phyloP scores from a whole-genome alignment of 2,888 invertebrate species.

The Lacanobia oleracea region DNA sequence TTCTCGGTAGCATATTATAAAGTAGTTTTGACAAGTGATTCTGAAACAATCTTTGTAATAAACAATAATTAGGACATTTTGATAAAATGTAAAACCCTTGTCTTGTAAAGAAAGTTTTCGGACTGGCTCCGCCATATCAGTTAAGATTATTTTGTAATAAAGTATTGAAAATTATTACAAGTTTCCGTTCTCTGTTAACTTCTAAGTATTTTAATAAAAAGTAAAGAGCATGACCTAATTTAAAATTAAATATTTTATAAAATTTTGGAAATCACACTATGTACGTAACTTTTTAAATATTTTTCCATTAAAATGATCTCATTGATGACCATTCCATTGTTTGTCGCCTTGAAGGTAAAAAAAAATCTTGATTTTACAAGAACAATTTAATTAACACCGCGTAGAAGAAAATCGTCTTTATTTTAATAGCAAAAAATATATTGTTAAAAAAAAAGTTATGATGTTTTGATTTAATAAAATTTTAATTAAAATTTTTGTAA shows the following conservation, averaged over 20 bases:
- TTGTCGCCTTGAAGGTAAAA: constrained; percentile 30
- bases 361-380: constrained; percentile 15
- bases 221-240: constrained; percentile 59
- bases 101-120: constrained; percentile 48
- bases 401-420: constrained; percentile 25
- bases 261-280: constrained; percentile 55
- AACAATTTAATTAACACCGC: constrained; percentile 5
- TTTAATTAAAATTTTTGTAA: too few relatives aligned
- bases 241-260: constrained; percentile 31
- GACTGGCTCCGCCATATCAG: constrained; percentile 62
- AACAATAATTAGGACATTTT: constrained; percentile 59
- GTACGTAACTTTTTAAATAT: constrained; percentile 47
- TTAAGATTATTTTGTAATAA: constrained; percentile 50
- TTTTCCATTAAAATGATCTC: constrained; percentile 65
- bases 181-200: constrained; percentile 42
- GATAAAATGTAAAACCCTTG: constrained; percentile 55
- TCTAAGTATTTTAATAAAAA: constrained; percentile 52
- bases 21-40: constrained; percentile 59
- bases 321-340: constrained; percentile 61
- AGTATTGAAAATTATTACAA: constrained; percentile 39
- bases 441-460: neutral
- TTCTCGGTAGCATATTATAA: constrained; percentile 37
- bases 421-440: constrained; percentile 22
- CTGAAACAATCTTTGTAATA: constrained; percentile 52
- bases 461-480: neutral